These are phyloP conservation scores for Esox lucius DNA, from an alignment of 2,797 vertebrate species.

Conservation along the genomic window DNA sequence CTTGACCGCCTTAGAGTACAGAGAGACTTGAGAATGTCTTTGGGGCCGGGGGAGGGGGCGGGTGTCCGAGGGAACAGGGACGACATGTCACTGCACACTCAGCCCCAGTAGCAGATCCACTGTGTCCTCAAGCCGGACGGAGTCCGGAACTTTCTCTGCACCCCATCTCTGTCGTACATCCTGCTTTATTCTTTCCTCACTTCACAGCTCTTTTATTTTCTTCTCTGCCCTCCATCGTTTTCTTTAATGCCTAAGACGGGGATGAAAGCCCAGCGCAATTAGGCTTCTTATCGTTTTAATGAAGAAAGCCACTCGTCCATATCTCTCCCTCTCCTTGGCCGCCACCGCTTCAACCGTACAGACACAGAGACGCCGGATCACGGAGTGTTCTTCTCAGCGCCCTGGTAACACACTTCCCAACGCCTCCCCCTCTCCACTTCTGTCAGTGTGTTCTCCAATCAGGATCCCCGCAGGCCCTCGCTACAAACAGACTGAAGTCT, in stretches of 20 bases:
- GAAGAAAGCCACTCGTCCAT: slow-evolving; percentile 79
- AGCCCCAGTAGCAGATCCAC: no score
- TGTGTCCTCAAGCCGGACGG: slow-evolving; percentile 38
- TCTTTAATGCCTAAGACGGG: slow-evolving; percentile 71
- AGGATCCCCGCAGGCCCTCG: slow-evolving; percentile 62
- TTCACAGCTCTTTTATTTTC: slow-evolving; percentile 43
- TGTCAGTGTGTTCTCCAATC: slow-evolving; percentile 66
- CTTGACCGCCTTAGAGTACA: neutral
- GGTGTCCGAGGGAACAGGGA: no score
- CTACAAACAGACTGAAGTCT: slow-evolving; percentile 62
- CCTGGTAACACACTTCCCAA: slow-evolving; percentile 67
- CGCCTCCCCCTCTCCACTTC: slow-evolving; percentile 52
- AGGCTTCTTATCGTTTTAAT: slow-evolving; percentile 85
- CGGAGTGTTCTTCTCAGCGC: slow-evolving; percentile 25
- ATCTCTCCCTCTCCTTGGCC: slow-evolving; percentile 63
- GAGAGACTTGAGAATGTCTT: neutral
- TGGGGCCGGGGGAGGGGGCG: slow-evolving; percentile 24
- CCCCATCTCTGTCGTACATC: slow-evolving; percentile 36
- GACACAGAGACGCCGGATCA: slow-evolving; percentile 65
- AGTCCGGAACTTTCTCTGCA: slow-evolving; percentile 50
- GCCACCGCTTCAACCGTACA: slow-evolving; percentile 66
- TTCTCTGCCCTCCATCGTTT: slow-evolving; percentile 55
- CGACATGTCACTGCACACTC: neutral
- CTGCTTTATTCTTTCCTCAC: slow-evolving; percentile 51
- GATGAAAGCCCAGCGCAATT: slow-evolving; percentile 75